These are phyloP conservation scores for Plecotus auritus DNA, from an alignment of 2,113 vertebrate species.

Conservation along the genomic window DNA sequence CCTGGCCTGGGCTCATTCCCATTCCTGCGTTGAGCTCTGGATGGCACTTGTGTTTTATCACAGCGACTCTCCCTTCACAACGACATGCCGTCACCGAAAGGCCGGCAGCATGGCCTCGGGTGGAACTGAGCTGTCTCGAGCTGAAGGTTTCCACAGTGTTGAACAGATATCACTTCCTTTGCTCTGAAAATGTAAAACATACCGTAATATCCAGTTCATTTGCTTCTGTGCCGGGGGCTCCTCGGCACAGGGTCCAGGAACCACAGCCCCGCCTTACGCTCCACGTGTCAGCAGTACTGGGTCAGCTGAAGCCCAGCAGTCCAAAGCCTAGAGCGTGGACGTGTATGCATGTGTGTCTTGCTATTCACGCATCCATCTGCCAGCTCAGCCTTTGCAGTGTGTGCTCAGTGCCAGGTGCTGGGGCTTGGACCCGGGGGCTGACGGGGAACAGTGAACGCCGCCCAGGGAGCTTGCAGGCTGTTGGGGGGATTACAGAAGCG, in stretches of 20 bases:
- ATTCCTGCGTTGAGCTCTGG: background rate
- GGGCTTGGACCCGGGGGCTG: background rate
- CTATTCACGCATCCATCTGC: background rate
- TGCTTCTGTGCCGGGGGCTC: background rate
- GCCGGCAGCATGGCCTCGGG: background rate
- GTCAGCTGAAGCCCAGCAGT: background rate
- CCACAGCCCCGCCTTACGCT: background rate
- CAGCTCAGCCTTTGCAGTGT: background rate
- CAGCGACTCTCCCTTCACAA: background rate
- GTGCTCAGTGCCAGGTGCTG: background rate
- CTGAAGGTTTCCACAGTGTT: background rate
- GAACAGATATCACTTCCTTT: background rate
- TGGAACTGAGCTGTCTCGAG: background rate
- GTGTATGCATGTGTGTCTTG: background rate
- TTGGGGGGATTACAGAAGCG: background rate
- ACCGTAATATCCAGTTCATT: background rate
- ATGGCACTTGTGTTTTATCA: background rate
- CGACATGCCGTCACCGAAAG: accelerated
- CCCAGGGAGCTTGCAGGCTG: background rate
- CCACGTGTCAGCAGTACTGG: background rate
- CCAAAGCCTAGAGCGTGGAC: background rate
- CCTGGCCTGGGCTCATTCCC: background rate
- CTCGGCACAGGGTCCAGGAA: background rate
- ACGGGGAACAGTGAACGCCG: background rate
- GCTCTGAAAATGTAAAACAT: background rate